phyloP scores from a whole-genome alignment of 2,797 vertebrate genomes.

The Poliocrania exsul region DNA sequence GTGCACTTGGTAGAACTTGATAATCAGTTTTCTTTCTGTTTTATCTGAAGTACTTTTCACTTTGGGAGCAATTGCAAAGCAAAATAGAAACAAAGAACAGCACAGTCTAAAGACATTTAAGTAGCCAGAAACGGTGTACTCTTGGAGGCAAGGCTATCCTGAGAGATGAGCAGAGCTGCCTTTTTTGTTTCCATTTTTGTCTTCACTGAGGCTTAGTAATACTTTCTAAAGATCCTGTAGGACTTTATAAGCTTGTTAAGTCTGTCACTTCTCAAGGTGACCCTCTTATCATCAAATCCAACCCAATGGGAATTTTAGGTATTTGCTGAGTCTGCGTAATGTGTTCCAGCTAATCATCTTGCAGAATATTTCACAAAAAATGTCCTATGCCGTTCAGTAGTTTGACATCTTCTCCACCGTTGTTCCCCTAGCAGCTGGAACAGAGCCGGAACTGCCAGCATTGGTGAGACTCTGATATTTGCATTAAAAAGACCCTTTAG shows the following conservation, averaged over 20 bases:
- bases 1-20: neutral
- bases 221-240: neutral
- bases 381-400: neutral
- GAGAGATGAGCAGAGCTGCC: neutral
- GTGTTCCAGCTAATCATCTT: neutral
- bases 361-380: neutral
- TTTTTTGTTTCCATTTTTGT: neutral
- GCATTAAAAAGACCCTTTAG: neutral
- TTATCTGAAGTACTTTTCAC: constrained; percentile 32
- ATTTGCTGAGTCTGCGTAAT: neutral
- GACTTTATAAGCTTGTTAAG: neutral
- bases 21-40: constrained; percentile 14
- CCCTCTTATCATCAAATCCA: neutral
- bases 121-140: neutral
- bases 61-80: neutral
- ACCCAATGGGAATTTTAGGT: neutral
- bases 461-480: neutral
- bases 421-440: neutral
- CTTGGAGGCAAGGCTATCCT: neutral
- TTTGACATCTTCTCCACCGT: neutral
- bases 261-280: neutral
- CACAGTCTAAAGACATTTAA: neutral
- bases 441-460: neutral
- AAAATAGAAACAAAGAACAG: neutral
- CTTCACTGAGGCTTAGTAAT: neutral